Evolutionary conservation across 2,888 invertebrate genomes (phyloP).

Genomic region (Drosophila longiperda): DNA sequence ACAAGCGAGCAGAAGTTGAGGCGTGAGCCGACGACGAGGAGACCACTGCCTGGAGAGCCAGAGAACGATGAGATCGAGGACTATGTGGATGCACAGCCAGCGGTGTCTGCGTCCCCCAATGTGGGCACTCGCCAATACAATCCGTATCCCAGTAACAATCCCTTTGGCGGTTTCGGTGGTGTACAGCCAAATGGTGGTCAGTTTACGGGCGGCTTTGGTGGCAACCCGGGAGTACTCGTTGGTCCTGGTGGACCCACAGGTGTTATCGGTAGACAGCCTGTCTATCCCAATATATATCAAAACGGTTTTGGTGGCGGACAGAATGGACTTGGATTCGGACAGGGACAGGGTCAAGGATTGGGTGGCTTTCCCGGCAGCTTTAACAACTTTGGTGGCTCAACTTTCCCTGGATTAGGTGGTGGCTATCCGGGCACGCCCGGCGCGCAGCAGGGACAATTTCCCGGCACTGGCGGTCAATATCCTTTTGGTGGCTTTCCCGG

Average conservation of each 20-base stretch:
- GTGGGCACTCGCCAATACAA: conserved; percentile 76
- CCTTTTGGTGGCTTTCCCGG: conserved; percentile 43
- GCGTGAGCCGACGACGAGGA: conserved; percentile 82
- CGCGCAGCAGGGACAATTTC: conserved; percentile 43
- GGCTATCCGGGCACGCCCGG: conserved; percentile 26
- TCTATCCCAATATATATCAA: conserved; percentile 62
- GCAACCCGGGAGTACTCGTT: conserved; percentile 78
- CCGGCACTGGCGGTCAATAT: conserved; percentile 35
- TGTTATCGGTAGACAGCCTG: conserved; percentile 67
- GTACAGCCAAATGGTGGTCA: conserved; percentile 55
- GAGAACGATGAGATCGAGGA: conserved; percentile 83
- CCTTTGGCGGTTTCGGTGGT: conserved; percentile 42
- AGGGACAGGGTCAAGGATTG: neutral
- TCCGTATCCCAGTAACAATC: conserved; percentile 57
- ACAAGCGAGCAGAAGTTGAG: conserved; percentile 55
- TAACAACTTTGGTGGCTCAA: conserved; percentile 11
- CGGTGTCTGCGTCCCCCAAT: conserved; percentile 49
- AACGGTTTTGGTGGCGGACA: conserved; percentile 60
- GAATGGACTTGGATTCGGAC: conserved; percentile 52
- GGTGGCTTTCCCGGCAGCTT: conserved; percentile 12
- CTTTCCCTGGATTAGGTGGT: conserved; percentile 34
- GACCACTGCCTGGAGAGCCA: conserved; percentile 75
- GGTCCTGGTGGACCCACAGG: conserved; percentile 87
- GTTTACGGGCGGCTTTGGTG: conserved; percentile 39
- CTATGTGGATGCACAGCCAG: conserved; percentile 79